Conservation (phyloP, 2,797 vertebrate species). For the Sebastes dallii region DNA sequence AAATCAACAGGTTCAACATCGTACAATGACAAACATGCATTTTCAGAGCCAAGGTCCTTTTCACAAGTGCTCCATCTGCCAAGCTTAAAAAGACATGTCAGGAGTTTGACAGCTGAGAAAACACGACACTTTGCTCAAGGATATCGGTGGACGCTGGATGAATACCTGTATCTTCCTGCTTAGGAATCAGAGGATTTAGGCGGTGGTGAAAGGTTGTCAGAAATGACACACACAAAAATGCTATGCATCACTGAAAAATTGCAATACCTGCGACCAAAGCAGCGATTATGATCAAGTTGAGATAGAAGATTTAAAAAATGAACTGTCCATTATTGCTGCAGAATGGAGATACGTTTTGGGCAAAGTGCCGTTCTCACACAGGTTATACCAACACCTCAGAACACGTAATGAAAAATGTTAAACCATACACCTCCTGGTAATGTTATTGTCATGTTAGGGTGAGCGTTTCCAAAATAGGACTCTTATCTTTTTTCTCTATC, state of each 20-base stretch:
- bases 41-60: conserved; percentile 48
- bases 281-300: conserved; percentile 14
- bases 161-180: conserved; percentile 75
- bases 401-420: neutral
- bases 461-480: neutral
- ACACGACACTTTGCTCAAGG: conserved; percentile 52
- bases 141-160: conserved; percentile 56
- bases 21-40: conserved; percentile 45
- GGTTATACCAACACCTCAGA: neutral
- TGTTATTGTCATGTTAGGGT: neutral
- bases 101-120: conserved; percentile 69
- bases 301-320: conserved; percentile 6
- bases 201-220: conserved; percentile 76
- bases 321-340: neutral
- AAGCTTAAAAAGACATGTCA: conserved; percentile 61
- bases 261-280: conserved; percentile 12
- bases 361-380: neutral
- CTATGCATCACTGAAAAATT: conserved; percentile 38
- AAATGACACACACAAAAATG: conserved; percentile 56
- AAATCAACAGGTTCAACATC: conserved; percentile 17
- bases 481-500: neutral
- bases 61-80: conserved; percentile 48
- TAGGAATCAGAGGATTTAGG: conserved; percentile 73
- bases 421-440: neutral
- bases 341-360: neutral